Evolutionary conservation across 1,140 invertebrate genomes (phyloP).

Genomic region (Penaeus vannamei): DNA sequence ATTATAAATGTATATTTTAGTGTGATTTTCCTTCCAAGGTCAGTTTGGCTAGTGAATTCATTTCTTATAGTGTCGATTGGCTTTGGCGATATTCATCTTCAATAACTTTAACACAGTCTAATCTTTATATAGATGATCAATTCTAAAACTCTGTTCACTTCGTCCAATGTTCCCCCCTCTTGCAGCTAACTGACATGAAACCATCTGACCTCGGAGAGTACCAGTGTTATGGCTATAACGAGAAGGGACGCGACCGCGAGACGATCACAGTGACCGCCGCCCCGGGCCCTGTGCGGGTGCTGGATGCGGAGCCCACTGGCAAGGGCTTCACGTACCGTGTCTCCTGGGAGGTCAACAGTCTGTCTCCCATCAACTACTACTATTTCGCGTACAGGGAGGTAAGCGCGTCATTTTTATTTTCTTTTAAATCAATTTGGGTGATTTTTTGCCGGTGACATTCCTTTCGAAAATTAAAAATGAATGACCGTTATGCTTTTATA

Average conservation of each 20-base stretch:
- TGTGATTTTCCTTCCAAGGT: too few relatives aligned
- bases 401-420: not conserved
- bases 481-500: too few relatives aligned
- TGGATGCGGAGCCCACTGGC: not conserved
- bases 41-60: too few relatives aligned
- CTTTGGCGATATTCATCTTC: too few relatives aligned
- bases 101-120: too few relatives aligned
- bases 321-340: not conserved
- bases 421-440: not conserved
- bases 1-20: too few relatives aligned
- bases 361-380: constrained; percentile 18
- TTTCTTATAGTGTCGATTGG: too few relatives aligned
- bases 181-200: constrained; percentile 12
- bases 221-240: constrained; percentile 44
- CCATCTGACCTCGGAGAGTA: constrained; percentile 33
- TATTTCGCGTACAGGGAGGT: constrained; percentile 27
- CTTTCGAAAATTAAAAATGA: not conserved
- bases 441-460: not conserved
- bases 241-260: constrained; percentile 13
- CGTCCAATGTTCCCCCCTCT: not conserved
- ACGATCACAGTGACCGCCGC: constrained; percentile 25
- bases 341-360: constrained; percentile 43
- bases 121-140: too few relatives aligned
- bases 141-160: too few relatives aligned
- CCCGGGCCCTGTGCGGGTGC: constrained; percentile 22